These are phyloP conservation scores for Caradrina clavipalpis DNA, from an alignment of 2,888 invertebrate species.

Conservation along the genomic window DNA sequence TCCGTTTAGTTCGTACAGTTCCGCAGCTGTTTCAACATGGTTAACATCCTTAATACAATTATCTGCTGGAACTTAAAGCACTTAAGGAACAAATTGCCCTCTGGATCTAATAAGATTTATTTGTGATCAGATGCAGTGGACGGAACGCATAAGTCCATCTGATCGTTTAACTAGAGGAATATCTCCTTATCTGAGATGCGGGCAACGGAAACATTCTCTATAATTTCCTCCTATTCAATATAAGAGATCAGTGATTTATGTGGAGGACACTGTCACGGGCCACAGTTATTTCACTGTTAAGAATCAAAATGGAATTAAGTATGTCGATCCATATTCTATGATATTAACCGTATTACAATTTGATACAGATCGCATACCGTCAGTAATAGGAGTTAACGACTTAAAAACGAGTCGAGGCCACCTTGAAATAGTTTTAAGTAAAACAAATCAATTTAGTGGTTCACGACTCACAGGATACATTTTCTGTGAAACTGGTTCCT, in stretches of 20 bases:
- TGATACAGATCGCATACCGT: constrained; percentile 58
- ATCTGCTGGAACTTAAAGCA: constrained; percentile 43
- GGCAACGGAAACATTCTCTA: constrained; percentile 84
- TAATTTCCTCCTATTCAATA: constrained; percentile 82
- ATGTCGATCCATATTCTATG: constrained; percentile 51
- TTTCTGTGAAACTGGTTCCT: constrained; percentile 47
- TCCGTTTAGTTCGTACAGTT: constrained; percentile 15
- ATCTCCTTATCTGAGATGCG: constrained; percentile 82
- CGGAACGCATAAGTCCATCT: constrained; percentile 61
- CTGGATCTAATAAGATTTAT: constrained; percentile 63
- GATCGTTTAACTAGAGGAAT: constrained; percentile 69
- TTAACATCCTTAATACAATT: constrained; percentile 46
- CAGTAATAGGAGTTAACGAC: constrained; percentile 62
- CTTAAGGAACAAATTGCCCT: constrained; percentile 54
- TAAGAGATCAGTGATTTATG: constrained; percentile 81
- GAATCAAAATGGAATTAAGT: constrained; percentile 41
- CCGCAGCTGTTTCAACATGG: constrained; percentile 27
- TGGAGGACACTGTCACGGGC: constrained; percentile 76
- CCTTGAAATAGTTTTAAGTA: constrained; percentile 64
- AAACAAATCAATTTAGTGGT: constrained; percentile 62
- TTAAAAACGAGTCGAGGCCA: constrained; percentile 60
- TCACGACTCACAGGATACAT: constrained; percentile 49
- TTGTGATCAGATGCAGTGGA: constrained; percentile 60
- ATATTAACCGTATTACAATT: constrained; percentile 43
- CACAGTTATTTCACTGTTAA: constrained; percentile 70